Evolutionary conservation across 2,113 vertebrate genomes (phyloP), one percentile per base, ranked within the genome.

Genomic region (Paracanthobrama guichenoti): DNA sequence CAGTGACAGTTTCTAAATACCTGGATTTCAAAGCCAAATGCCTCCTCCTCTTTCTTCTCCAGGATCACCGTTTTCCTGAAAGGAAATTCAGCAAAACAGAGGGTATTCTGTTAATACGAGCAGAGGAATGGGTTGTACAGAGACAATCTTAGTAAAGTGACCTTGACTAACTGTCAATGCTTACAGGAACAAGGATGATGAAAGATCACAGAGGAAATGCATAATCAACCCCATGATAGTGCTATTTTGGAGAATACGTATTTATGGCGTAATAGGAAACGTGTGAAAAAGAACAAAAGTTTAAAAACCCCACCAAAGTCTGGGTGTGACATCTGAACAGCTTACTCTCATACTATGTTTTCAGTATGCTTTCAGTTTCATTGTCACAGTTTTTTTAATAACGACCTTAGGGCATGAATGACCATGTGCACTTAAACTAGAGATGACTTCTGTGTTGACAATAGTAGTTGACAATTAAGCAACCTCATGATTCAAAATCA

Each of bases 1-100:
- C 24, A 24, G 82, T 64, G 0, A 1, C 59, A 78, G 46, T 57
- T 11, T 48, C 77, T 78, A 85, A 18, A 77, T 87, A 98, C 97
- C 97, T 98, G 97, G 90, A 99, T 97, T 92, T 99, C 97, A 83
- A 99, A 99, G 44, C 97, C 97, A 1, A 98, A 99, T 1, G 96
- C 90, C 87, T 98, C 96, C 18, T 95, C 94, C 0, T 96, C 96
- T 4, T 92, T 92, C 85, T 98, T 99, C 92, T 97, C 94, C 90
- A 99, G 88, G 1, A 91, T 94, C 88, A 98, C 93, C 83, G 96
- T 91, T 89, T 95, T 97, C 89, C 97, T 98, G 91, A 3, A 73
- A 24, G 92, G 16, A 86, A 73, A 88, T 79, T 90, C 22, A 81
- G 71, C 6, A 22, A 59, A 66, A 53, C 13, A 81, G 57, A 39